Conservation (phyloP, 2,113 vertebrate genomes). For the Shinisaurus crocodilurus region DNA sequence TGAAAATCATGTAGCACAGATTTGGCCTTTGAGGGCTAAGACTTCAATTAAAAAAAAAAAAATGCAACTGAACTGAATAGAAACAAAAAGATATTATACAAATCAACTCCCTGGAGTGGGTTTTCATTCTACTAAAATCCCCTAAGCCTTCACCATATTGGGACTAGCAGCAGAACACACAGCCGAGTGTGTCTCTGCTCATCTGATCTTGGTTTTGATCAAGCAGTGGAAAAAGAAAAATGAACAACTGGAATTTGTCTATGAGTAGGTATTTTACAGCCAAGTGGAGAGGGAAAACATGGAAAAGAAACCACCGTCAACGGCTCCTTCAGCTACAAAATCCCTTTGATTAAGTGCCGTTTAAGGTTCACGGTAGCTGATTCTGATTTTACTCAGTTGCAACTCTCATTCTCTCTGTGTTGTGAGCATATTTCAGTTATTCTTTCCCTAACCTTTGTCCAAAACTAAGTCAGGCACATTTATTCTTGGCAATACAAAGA, state of each 20-base stretch:
- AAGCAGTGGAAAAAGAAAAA: slow-evolving; percentile 10
- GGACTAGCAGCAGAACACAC: neutral
- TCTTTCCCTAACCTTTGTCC: neutral
- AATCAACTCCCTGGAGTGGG: neutral
- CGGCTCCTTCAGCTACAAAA: slow-evolving; percentile 29
- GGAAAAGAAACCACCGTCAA: slow-evolving; percentile 27
- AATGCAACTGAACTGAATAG: neutral
- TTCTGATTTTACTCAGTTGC: slow-evolving; percentile 9
- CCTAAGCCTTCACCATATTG: slow-evolving; percentile 15
- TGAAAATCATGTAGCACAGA: neutral
- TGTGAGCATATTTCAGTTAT: neutral
- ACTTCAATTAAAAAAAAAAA: neutral
- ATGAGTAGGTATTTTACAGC: slow-evolving; percentile 40
- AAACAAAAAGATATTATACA: neutral
- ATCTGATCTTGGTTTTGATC: slow-evolving; percentile 6
- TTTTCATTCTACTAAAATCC: slow-evolving; percentile 12
- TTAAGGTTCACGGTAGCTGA: slow-evolving; percentile 41
- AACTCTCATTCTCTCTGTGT: slow-evolving; percentile 9
- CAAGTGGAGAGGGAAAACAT: slow-evolving; percentile 31
- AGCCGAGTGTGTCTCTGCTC: neutral
- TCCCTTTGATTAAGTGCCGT: slow-evolving; percentile 23
- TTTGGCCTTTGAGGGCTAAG: neutral
- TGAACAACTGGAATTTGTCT: slow-evolving; percentile 19
- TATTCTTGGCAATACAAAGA: slow-evolving; percentile 5
- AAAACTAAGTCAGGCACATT: slow-evolving; percentile 11